A percentile compares a stretch with the other conserved stretches of the same genome.
Evolutionary conservation across 2,888 invertebrate genomes (phyloP).

Genomic region (Andrena chrysosceles): DNA sequence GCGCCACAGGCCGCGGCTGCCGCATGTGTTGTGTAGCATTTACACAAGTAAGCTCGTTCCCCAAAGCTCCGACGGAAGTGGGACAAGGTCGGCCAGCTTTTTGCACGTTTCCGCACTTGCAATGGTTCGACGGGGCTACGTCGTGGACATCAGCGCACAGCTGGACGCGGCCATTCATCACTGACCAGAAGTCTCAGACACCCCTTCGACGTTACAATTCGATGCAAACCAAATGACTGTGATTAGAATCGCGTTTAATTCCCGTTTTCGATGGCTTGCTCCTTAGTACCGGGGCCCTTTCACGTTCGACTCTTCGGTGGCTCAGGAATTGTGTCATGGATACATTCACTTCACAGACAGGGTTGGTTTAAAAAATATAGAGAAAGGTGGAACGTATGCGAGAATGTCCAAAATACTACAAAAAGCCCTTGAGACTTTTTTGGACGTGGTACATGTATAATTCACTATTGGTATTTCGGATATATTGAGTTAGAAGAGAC

Average conservation of each 20-base stretch:
- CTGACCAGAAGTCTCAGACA: conserved; percentile 16
- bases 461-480: no score
- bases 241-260: not conserved
- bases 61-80: conserved; percentile 68
- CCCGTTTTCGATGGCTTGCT: not conserved
- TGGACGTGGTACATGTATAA: not conserved
- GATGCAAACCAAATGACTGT: not conserved
- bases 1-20: conserved; percentile 27
- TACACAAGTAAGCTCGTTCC: conserved; percentile 70
- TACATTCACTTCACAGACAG: no score
- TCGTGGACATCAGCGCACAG: conserved; percentile 44
- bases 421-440: no score
- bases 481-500: no score
- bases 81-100: conserved; percentile 71
- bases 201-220: conserved; percentile 9
- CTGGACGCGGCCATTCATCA: conserved; percentile 43
- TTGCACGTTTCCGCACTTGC: conserved; percentile 66
- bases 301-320: no score
- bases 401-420: no score
- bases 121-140: conserved; percentile 50
- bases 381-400: no score
- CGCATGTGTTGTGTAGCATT: conserved; percentile 61
- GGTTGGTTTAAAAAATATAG: no score
- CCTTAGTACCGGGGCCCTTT: no score
- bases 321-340: no score